phyloP scores from a whole-genome alignment of 2,113 vertebrate genomes.

The Antigone vipio region DNA sequence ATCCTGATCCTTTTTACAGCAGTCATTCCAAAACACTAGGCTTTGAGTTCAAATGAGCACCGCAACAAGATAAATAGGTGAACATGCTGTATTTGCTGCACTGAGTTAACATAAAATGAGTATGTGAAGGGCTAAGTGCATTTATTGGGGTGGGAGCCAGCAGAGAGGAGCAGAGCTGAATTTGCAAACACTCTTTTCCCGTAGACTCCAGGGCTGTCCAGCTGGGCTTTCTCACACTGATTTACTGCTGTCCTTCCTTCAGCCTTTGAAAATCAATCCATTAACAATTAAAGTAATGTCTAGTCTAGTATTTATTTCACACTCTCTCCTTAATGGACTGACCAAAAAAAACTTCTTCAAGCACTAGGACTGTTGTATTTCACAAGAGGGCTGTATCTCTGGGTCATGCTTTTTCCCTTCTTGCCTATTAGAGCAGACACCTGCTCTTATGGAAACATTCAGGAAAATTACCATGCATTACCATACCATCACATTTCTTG shows the following conservation, averaged over 20 bases:
- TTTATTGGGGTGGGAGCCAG: conserved; percentile 3
- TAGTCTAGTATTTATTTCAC: not conserved
- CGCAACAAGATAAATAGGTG: not conserved
- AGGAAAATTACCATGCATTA: not conserved
- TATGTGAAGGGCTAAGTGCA: not conserved
- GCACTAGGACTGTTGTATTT: not conserved
- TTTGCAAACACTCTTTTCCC: not conserved
- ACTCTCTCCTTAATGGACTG: not conserved
- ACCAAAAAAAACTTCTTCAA: not conserved
- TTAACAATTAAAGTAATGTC: conserved; percentile 30
- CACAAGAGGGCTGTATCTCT: not conserved
- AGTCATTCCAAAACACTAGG: not conserved
- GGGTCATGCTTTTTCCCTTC: not conserved
- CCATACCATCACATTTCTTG: not conserved
- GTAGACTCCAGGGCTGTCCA: not conserved
- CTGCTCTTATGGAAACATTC: not conserved
- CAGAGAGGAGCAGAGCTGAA: conserved; percentile 25
- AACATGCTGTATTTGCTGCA: not conserved
- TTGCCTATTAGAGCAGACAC: not conserved
- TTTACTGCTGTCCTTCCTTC: conserved; percentile 39
- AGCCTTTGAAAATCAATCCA: conserved; percentile 46
- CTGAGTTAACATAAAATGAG: not conserved
- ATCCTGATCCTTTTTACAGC: not conserved
- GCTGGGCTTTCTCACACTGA: not conserved
- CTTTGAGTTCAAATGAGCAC: not conserved